Conservation (phyloP, 2,797 vertebrate species). For the Manis javanica region DNA sequence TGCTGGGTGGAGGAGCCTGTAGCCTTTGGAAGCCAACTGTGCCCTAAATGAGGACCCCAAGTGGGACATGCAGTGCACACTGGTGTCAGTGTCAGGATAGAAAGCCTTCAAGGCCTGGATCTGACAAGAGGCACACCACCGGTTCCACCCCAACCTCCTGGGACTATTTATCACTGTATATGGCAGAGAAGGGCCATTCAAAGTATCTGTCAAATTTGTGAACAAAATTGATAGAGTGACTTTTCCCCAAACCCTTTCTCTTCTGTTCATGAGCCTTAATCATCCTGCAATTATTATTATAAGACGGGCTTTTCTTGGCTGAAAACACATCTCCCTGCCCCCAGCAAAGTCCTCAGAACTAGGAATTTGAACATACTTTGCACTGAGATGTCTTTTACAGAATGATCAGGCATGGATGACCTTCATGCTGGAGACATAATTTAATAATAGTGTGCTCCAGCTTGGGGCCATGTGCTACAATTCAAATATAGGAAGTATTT, state of each 20-base stretch:
- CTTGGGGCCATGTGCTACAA: constrained; percentile 13
- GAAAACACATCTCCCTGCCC: not conserved
- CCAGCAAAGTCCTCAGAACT: not conserved
- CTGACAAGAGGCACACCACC: not conserved
- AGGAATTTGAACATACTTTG: constrained; percentile 4
- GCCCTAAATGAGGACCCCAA: not conserved
- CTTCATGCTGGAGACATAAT: constrained; percentile 56
- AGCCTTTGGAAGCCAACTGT: not conserved
- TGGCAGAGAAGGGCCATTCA: not conserved
- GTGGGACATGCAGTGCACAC: not conserved
- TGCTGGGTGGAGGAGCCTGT: not conserved
- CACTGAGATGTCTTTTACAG: constrained; percentile 34
- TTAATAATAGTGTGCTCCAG: constrained; percentile 48
- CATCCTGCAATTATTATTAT: not conserved
- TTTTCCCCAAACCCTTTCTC: not conserved
- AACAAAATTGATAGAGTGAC: not conserved
- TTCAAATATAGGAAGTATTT: constrained; percentile 42
- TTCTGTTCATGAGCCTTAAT: not conserved
- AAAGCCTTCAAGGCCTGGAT: not conserved
- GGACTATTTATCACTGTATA: not conserved
- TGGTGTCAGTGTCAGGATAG: not conserved
- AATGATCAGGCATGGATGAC: constrained; percentile 47
- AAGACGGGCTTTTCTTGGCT: constrained; percentile 15
- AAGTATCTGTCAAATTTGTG: not conserved
- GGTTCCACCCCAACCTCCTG: not conserved